phyloP scores from a whole-genome alignment of 2,797 vertebrate species.

The Setipinna tenuifilis region DNA sequence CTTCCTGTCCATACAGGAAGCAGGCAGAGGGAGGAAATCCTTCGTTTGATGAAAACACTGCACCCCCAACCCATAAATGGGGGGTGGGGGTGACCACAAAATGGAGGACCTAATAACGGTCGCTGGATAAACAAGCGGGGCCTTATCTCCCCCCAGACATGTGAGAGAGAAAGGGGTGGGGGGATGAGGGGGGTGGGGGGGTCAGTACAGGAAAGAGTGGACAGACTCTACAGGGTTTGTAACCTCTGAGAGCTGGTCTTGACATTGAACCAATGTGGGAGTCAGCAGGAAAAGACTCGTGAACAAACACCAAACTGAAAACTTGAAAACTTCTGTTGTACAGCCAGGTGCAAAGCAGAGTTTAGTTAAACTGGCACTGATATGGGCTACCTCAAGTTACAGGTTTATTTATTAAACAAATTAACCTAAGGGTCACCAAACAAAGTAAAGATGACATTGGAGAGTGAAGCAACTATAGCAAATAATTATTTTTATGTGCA shows the following conservation, averaged over 20 bases:
- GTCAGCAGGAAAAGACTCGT: slow-evolving; percentile 45
- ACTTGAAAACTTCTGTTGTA: not conserved
- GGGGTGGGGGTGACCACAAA: slow-evolving; percentile 31
- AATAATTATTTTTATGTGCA: too few relatives aligned
- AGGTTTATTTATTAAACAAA: not conserved
- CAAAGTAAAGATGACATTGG: too few relatives aligned
- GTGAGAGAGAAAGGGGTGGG: slow-evolving; percentile 56
- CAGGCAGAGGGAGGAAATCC: slow-evolving; percentile 74
- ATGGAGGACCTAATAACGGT: slow-evolving; percentile 57
- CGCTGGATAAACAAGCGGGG: slow-evolving; percentile 65
- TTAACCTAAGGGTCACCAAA: too few relatives aligned
- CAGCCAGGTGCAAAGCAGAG: not conserved
- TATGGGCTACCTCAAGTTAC: not conserved
- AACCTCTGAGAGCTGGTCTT: slow-evolving; percentile 62
- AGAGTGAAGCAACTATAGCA: too few relatives aligned
- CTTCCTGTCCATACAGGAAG: slow-evolving; percentile 76
- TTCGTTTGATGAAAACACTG: slow-evolving; percentile 67
- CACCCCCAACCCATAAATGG: slow-evolving; percentile 41
- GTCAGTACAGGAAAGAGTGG: slow-evolving; percentile 46
- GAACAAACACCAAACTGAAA: not conserved
- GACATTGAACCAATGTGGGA: slow-evolving; percentile 64
- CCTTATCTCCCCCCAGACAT: slow-evolving; percentile 69
- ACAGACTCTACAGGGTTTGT: slow-evolving; percentile 40
- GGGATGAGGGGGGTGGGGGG: slow-evolving; percentile 32
- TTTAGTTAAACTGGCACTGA: not conserved